Base-by-base conservation (phyloP, 2,888 invertebrate genomes). In the Tetheella fluctuosa region DNA sequence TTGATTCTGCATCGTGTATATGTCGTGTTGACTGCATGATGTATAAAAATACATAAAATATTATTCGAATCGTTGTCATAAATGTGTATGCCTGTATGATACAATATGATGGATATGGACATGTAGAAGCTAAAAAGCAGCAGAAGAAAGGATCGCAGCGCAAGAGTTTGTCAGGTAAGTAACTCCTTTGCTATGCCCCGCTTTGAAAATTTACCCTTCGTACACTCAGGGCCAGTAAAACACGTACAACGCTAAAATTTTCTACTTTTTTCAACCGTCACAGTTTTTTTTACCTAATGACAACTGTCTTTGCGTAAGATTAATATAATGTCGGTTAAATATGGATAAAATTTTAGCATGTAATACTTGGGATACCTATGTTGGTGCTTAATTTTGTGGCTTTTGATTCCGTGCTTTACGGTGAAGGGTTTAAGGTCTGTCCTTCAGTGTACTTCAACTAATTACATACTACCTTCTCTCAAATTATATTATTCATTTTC, bases 121-220 rank as follows among this genome's bases (percentile, higher is more conserved):
- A 48, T 48, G 86, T 94, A 98, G 97, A 98, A 96, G 97, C 97
- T 95, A 98, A 97, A 97, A 97, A 97, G 96, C 97, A 97, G 95
- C 96, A 96, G 95, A 96, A 96, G 95, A 97, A 97, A 95, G 85
- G 74, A 71, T 76, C 82, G 52, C 90, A 90, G 64, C 90, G 92
- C 85, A 97, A 97, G 95, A 97, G 97, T 92, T 93, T 96, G 93
- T 94, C 97, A 95, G 97, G 97, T 97, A 96, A 97, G 95, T 94
- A 89, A 61, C 64, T 88, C 89, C 90, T 91, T 90, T 90, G 89
- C 91, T 88, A 85, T 68, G 79, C 76, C 88, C 88, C 81, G 86
- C 90, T 86, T 88, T 62, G 59, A 63, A 48, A 48, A 48, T 64
- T 73, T 65, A 80, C 80, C 83, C 83, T 74, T 64, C 64, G 83